Evolutionary conservation across 2,113 vertebrate genomes (phyloP), one percentile per base, ranked within the genome.

Genomic region (Trachemys scripta): DNA sequence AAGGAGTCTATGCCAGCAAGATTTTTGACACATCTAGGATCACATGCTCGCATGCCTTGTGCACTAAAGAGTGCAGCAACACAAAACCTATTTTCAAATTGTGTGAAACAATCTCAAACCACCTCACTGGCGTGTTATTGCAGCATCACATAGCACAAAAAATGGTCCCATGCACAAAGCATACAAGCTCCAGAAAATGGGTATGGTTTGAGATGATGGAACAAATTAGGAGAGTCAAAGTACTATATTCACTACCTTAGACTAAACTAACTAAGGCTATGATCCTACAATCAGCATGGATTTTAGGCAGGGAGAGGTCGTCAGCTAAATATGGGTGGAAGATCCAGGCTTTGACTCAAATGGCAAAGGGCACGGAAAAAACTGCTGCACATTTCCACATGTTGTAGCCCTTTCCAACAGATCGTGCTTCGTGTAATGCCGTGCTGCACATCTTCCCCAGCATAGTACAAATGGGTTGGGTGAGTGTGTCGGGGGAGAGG

Each of bases 1-100:
- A 80, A 2, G 85, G 89, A 62, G 93, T 91, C 96, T 75, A 91
- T 83, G 91, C 85, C 96, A 94, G 92, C 76, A 93, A 97, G 94
- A 92, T 95, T 92, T 87, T 91, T 89, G 82, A 91, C 86, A 90
- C 88, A 92, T 86, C 89, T 92, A 95, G 90, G 88, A 85, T 95
- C 89, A 88, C 2, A 0, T 0, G 78, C 92, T 94, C 24, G 2
- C 80, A 93, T 89, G 83, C 88, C 10, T n/a, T 25, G 35, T 49
- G 49, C 2, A 1, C 75, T 29, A 8, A 50, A 2, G 81, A 42
- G 91, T 95, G 94, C 93, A 2, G 91, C 86, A 94, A 96, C 87
- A 94, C 93, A 94, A 90, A 94, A 59, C 50, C 95, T 1, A 10
- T 88, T 96, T 90, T 95, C 5, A 47, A 95, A 82, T 0, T 0